These are phyloP conservation scores for Adelges cooleyi DNA, from an alignment of 1,140 invertebrate species.

Conservation along the genomic window DNA sequence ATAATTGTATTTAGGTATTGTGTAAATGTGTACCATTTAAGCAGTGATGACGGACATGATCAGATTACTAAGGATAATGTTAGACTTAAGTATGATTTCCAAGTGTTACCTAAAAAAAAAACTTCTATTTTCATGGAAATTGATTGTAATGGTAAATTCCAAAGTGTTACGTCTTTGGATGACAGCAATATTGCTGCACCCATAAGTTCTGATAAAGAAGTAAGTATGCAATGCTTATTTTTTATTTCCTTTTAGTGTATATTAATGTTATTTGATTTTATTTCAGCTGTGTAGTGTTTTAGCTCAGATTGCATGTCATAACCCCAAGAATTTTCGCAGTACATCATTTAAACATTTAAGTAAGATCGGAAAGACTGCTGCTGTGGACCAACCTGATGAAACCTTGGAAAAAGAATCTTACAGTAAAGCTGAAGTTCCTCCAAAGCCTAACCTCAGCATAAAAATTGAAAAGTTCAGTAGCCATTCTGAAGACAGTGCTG, in stretches of 20 bases:
- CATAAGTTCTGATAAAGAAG: conserved; percentile 19
- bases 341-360: conserved; percentile 17
- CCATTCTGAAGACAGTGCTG: conserved; percentile 24
- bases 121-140: conserved; percentile 18
- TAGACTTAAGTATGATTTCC: background rate
- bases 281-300: conserved; percentile 1
- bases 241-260: background rate
- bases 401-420: background rate
- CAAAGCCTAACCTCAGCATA: background rate
- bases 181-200: conserved; percentile 13
- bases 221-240: background rate
- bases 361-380: conserved; percentile 32
- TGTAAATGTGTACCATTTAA: conserved; percentile 20
- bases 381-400: conserved; percentile 29
- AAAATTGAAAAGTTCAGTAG: conserved; percentile 17
- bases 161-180: conserved; percentile 1
- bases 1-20: background rate
- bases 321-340: background rate
- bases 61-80: background rate
- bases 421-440: background rate
- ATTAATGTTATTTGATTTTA: background rate
- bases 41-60: background rate
- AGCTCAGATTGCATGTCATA: conserved; percentile 6
- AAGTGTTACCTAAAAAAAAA: conserved; percentile 1
- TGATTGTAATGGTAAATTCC: conserved; percentile 7